These are phyloP conservation scores for Tribolium madens DNA, from an alignment of 1,140 invertebrate genomes.

Conservation along the genomic window DNA sequence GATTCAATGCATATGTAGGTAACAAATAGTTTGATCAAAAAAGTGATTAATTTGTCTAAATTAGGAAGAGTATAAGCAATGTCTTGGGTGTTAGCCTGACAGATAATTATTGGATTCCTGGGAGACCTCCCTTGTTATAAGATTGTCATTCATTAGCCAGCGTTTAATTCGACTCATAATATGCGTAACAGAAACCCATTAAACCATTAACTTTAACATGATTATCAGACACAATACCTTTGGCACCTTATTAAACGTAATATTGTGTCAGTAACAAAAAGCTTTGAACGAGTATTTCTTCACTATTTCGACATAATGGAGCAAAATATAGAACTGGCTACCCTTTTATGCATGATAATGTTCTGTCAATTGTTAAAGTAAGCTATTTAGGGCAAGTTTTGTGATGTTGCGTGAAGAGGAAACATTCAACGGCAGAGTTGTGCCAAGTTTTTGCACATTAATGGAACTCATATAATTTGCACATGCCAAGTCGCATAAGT, in stretches of 20 bases:
- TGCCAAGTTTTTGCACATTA: not conserved
- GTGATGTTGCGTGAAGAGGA: slow-evolving; percentile 3
- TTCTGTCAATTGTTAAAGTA: slow-evolving; percentile 7
- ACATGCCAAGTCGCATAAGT: not conserved
- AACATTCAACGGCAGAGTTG: not conserved
- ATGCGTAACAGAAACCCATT: slow-evolving; percentile 7
- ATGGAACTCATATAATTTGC: slow-evolving; percentile 6
- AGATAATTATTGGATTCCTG: not conserved
- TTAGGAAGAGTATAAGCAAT: not conserved
- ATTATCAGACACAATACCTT: not conserved
- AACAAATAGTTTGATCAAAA: too few species aligned
- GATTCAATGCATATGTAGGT: too few species aligned
- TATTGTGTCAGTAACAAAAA: slow-evolving; percentile 4
- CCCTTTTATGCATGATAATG: slow-evolving; percentile 16
- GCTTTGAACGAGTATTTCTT: not conserved
- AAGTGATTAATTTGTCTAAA: not conserved
- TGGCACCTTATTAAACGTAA: slow-evolving; percentile 1
- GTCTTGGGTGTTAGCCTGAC: not conserved
- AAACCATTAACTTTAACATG: slow-evolving; percentile 8
- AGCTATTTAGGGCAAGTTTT: slow-evolving; percentile 2
- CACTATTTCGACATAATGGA: not conserved
- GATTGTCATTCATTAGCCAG: not conserved
- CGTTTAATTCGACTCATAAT: not conserved
- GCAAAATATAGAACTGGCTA: not conserved
- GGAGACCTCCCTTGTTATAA: not conserved